Evolutionary conservation across 2,797 vertebrate species (phyloP).

Genomic region (Mormyrops boulengeri): DNA sequence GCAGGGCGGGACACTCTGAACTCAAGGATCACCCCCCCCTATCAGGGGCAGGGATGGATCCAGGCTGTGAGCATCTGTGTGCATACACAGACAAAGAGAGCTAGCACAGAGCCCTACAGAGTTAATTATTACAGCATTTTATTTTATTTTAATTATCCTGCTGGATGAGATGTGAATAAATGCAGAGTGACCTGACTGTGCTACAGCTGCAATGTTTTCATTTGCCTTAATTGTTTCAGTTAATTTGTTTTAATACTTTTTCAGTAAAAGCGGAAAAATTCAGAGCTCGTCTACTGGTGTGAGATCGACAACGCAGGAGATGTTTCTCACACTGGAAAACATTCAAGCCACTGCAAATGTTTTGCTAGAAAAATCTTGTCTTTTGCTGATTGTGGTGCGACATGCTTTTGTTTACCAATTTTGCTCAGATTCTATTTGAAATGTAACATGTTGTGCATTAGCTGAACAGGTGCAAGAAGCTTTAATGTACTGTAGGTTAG

Average conservation of each 20-base stretch:
- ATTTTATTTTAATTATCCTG: neutral
- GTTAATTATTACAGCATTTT: neutral
- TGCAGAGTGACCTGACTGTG: neutral
- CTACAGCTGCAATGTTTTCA: neutral
- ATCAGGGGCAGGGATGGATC: conserved; percentile 31
- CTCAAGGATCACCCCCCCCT: conserved; percentile 48
- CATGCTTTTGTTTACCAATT: neutral
- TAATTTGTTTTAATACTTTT: neutral
- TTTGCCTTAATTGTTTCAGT: neutral
- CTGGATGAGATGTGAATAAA: neutral
- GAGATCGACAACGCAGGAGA: neutral
- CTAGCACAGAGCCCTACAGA: neutral
- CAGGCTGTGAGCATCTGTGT: neutral
- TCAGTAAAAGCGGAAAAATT: too few relatives aligned
- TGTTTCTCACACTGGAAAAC: neutral
- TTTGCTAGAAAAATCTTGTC: neutral
- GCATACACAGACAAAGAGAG: neutral
- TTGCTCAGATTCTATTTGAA: neutral
- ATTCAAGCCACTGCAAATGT: neutral
- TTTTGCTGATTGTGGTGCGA: neutral
- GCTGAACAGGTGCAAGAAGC: neutral
- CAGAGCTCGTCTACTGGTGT: neutral
- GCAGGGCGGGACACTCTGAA: conserved; percentile 46
- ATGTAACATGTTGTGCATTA: neutral
- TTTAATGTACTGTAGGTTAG: neutral